Percentiles rank a stretch among this genome's conserved stretches.
Conservation (phyloP, 2,888 invertebrate species). For the Ophraella communa region DNA sequence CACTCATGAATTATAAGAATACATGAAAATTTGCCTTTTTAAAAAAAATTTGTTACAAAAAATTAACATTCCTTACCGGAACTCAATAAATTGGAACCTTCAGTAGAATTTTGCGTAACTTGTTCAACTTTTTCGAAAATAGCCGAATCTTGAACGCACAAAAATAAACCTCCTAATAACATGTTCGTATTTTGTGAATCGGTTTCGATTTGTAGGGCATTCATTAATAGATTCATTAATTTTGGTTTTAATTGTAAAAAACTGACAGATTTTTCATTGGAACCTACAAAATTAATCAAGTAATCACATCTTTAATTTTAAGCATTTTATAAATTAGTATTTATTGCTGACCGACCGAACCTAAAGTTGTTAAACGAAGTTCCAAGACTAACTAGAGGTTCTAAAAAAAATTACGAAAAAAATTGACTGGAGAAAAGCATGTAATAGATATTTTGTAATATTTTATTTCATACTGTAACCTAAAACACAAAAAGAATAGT, state of each 20-base stretch:
- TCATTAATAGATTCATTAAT: constrained; percentile 80
- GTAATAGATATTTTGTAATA: too few species aligned
- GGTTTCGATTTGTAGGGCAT: constrained; percentile 81
- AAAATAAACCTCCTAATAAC: constrained; percentile 79
- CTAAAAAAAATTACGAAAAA: too few species aligned
- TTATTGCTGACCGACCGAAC: too few species aligned
- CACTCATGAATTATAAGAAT: too few species aligned
- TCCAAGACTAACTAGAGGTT: too few species aligned
- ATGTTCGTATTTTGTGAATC: constrained; percentile 89
- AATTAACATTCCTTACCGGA: constrained; percentile 65
- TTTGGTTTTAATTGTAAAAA: constrained; percentile 76
- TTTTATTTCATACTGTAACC: too few species aligned
- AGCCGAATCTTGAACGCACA: constrained; percentile 82
- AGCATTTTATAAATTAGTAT: too few species aligned
- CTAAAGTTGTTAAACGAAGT: too few species aligned
- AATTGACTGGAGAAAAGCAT: too few species aligned
- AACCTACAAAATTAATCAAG: constrained; percentile 37
- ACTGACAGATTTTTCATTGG: constrained; percentile 58
- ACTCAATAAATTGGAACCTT: constrained; percentile 69
- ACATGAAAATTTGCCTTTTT: neutral
- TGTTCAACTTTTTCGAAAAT: constrained; percentile 75
- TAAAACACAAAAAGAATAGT: too few species aligned
- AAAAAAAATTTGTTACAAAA: neutral
- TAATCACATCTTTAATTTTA: too few species aligned
- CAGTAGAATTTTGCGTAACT: constrained; percentile 64